These are phyloP conservation scores for Aquatica leii DNA, from an alignment of 2,888 invertebrate genomes.

Conservation along the genomic window DNA sequence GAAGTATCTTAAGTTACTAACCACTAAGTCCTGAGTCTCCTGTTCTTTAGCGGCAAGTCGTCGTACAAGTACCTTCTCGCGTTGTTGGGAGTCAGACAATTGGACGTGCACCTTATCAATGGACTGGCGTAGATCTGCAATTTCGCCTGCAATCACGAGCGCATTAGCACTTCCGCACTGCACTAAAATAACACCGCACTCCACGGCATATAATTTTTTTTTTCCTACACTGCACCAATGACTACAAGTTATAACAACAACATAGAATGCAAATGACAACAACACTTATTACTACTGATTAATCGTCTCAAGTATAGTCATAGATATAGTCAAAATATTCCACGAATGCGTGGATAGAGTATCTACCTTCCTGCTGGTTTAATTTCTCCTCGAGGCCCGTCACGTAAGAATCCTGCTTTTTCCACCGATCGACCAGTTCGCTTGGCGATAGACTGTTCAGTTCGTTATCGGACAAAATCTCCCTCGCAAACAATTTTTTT, in stretches of 20 bases:
- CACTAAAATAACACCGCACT: constrained; percentile 39
- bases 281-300: constrained; percentile 39
- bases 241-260: constrained; percentile 35
- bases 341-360: constrained; percentile 57
- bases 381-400: constrained; percentile 77
- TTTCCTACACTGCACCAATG: constrained; percentile 41
- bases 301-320: constrained; percentile 44
- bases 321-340: constrained; percentile 46
- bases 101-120: constrained; percentile 84
- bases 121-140: constrained; percentile 76
- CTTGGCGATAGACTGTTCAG: constrained; percentile 70
- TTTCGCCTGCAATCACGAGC: constrained; percentile 68
- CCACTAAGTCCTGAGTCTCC: constrained; percentile 95
- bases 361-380: constrained; percentile 80
- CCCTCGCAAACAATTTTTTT: constrained; percentile 62
- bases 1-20: constrained; percentile 64
- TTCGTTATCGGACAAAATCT: constrained; percentile 71
- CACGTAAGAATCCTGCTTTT: constrained; percentile 79
- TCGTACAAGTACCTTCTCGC: constrained; percentile 92
- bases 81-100: constrained; percentile 84
- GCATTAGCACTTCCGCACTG: constrained; percentile 44
- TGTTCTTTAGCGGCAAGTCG: constrained; percentile 95
- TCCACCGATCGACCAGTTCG: constrained; percentile 75
- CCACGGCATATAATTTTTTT: constrained; percentile 32
- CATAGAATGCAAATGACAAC: constrained; percentile 38